These are phyloP conservation scores for Oceanites oceanicus DNA, from an alignment of 2,113 vertebrate species.

Conservation along the genomic window DNA sequence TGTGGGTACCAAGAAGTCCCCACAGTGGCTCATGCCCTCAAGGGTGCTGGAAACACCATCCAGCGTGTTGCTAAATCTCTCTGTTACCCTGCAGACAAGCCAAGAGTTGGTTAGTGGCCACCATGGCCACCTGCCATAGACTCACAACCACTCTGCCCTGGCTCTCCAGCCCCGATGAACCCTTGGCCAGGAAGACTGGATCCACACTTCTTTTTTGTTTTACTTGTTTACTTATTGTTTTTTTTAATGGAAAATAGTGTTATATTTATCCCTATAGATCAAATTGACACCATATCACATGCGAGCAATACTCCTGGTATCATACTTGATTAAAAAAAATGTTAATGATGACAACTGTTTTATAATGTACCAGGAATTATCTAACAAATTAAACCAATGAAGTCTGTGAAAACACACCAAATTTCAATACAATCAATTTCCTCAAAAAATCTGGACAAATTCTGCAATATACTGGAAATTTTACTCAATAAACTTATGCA, in stretches of 20 bases:
- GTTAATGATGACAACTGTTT: background rate
- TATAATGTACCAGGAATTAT: background rate
- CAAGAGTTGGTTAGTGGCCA: background rate
- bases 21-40: background rate
- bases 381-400: background rate
- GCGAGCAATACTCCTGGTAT: background rate
- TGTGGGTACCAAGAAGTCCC: background rate
- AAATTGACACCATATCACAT: background rate
- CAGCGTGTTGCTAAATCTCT: too few relatives aligned
- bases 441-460: background rate
- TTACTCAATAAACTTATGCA: background rate
- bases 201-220: background rate
- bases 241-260: background rate
- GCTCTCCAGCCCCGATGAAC: background rate
- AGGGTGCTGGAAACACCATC: background rate
- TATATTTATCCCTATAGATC: background rate
- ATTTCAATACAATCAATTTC: background rate
- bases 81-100: background rate
- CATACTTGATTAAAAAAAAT: background rate
- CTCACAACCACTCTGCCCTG: background rate
- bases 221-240: background rate
- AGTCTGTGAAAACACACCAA: background rate
- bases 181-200: background rate
- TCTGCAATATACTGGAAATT: background rate
- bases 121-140: background rate